Base-by-base conservation (phyloP, 1,140 invertebrate species). In the Pseudomyrmex sp. region DNA sequence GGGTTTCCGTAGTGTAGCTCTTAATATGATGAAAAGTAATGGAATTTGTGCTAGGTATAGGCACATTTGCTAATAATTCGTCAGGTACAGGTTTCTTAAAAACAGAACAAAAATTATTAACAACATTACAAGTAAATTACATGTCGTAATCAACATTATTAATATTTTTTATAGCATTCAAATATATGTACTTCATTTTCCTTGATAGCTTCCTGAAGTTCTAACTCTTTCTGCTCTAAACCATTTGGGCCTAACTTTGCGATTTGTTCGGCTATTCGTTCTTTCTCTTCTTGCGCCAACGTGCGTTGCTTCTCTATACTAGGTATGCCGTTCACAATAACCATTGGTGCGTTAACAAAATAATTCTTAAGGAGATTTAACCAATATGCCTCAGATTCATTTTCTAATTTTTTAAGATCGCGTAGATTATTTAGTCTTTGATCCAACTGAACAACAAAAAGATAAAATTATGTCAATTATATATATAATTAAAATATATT, bases 341-440 rank as follows among this genome's bases (percentile, higher is more conserved):
- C 93, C 80, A 94, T 93, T 50, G 95, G 94, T 58, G 94, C 95
- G 35, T 96, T 95, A 23, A 97, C 94, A 62, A 98, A 96, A 93
- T 97, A 98, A 70, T 95, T 95, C 63, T 96, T 93, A 0, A 98
- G 88, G 5, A 98, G 93, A 48, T 95, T 92, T 1, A 96, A 88
- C 98, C 98, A 99, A 92, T 96, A 98, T 0, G 95, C 92, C 15
- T 94, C 92, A 3, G 95, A 93, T 91, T 98, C 96, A 23, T 93
- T 90, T 68, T 96, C 90, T 73, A 98, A 93, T 83, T 95, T 95
- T 62, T 96, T 94, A 18, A 97, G 94, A 61, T 95, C 94, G 62
- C 95, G 91, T 69, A 97, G 95, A 52, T 96, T 96, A 92, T 98
- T 97, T 65, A 98, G 93, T 82, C 97, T 94, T 20, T 95, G 93